These are phyloP conservation scores for Arbacia lixula DNA, from an alignment of 53 echinoderm and acorn worm genomes.

Conservation along the genomic window DNA sequence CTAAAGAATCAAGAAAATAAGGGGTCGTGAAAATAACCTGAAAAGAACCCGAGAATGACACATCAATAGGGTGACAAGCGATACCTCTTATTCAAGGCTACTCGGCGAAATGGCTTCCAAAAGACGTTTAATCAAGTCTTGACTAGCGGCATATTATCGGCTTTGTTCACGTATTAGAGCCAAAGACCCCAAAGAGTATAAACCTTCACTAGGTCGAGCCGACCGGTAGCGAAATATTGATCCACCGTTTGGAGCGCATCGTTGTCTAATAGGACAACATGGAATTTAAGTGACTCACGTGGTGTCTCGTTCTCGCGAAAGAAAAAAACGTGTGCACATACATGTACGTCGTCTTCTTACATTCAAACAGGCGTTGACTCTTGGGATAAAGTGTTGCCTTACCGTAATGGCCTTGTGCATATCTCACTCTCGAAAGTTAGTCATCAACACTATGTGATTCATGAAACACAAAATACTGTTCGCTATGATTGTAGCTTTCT, in stretches of 20 bases:
- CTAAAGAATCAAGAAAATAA: not conserved
- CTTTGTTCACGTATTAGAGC: slow-evolving; percentile 52
- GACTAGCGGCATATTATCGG: slow-evolving; percentile 44
- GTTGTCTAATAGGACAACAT: not conserved
- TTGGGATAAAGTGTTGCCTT: too few relatives aligned
- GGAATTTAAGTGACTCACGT: too few relatives aligned
- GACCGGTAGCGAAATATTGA: slow-evolving; percentile 17
- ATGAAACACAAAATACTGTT: too few relatives aligned
- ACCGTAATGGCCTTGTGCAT: too few relatives aligned
- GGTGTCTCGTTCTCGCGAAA: too few relatives aligned
- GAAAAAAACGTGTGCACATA: too few relatives aligned
- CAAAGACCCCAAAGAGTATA: slow-evolving; percentile 10
- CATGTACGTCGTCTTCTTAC: too few relatives aligned
- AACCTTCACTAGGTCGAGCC: not conserved
- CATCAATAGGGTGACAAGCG: slow-evolving; percentile 51
- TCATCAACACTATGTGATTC: too few relatives aligned
- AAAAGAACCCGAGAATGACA: slow-evolving; percentile 36
- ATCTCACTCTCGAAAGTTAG: too few relatives aligned
- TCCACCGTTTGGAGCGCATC: not conserved
- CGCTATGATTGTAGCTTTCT: too few relatives aligned
- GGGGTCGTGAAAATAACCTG: slow-evolving; percentile 36
- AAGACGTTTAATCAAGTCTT: slow-evolving; percentile 43
- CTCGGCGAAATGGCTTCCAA: slow-evolving; percentile 49
- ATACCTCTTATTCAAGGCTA: slow-evolving; percentile 46
- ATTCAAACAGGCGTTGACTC: too few relatives aligned